These are phyloP conservation scores for Macropis europaea DNA, from an alignment of 2,888 invertebrate species.

Conservation along the genomic window DNA sequence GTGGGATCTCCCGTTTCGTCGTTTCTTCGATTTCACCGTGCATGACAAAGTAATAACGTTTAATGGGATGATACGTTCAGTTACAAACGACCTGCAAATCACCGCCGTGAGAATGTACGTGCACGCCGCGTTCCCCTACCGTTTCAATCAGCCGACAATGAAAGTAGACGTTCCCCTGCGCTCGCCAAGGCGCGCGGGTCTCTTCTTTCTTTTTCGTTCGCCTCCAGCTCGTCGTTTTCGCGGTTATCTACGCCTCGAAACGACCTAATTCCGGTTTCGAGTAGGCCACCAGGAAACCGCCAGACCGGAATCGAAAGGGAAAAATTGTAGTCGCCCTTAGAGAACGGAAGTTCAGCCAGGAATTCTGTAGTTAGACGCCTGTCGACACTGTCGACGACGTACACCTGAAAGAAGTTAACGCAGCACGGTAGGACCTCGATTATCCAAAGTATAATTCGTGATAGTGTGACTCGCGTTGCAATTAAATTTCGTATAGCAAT, in stretches of 20 bases:
- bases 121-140: slow-evolving; percentile 1
- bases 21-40: not conserved
- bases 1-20: too few species aligned
- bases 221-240: slow-evolving; percentile 66
- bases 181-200: slow-evolving; percentile 13
- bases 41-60: not conserved
- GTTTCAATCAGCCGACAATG: slow-evolving; percentile 69
- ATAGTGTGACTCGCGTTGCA: too few species aligned
- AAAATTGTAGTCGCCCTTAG: slow-evolving; percentile 38
- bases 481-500: too few species aligned
- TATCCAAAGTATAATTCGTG: too few species aligned
- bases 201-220: slow-evolving; percentile 21
- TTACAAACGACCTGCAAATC: slow-evolving; percentile 2
- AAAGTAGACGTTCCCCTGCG: slow-evolving; percentile 74
- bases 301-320: slow-evolving; percentile 49
- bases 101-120: slow-evolving; percentile 10
- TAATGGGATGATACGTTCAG: too few species aligned
- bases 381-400: too few species aligned
- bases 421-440: too few species aligned
- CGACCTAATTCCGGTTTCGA: slow-evolving; percentile 76
- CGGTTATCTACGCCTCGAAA: slow-evolving; percentile 68
- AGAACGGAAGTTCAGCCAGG: slow-evolving; percentile 37
- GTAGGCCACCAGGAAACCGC: slow-evolving; percentile 70
- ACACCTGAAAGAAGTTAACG: too few species aligned
- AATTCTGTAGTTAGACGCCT: too few species aligned